These are phyloP conservation scores for Ophion costatus DNA, from an alignment of 2,888 invertebrate species.

Conservation along the genomic window DNA sequence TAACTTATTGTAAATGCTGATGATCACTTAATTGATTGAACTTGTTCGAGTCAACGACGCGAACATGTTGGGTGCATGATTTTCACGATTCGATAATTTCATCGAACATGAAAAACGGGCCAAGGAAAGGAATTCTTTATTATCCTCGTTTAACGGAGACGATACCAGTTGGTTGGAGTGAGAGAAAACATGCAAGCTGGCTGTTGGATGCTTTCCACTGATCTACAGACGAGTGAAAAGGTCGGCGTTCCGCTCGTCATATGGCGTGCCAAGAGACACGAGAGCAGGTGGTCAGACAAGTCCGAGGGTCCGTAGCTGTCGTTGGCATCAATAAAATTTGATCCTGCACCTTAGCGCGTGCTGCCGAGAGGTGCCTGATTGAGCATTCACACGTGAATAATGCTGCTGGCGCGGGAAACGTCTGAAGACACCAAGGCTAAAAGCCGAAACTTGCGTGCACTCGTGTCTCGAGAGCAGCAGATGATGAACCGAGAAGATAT, in stretches of 20 bases:
- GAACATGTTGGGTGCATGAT: no score
- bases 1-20: no score
- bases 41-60: no score
- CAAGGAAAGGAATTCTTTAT: no score
- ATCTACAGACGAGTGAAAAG: background rate
- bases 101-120: no score
- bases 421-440: constrained; percentile 2
- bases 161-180: no score
- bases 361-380: constrained; percentile 37
- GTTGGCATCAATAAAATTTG: constrained; percentile 52
- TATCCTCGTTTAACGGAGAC: no score
- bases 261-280: constrained; percentile 4
- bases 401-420: constrained; percentile 19
- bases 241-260: background rate
- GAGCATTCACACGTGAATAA: constrained; percentile 34
- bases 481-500: no score
- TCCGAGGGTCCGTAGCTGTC: constrained; percentile 21
- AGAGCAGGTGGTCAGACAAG: constrained; percentile 51
- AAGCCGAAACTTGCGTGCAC: constrained; percentile 4
- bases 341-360: constrained; percentile 36
- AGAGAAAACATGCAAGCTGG: no score
- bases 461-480: no score
- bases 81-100: no score
- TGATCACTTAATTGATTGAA: no score
- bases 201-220: background rate